These are phyloP conservation scores for Chrysaora quinquecirrha DNA, from an alignment of 30 jellyfish, hydroid and myxozoan species.

Conservation along the genomic window DNA sequence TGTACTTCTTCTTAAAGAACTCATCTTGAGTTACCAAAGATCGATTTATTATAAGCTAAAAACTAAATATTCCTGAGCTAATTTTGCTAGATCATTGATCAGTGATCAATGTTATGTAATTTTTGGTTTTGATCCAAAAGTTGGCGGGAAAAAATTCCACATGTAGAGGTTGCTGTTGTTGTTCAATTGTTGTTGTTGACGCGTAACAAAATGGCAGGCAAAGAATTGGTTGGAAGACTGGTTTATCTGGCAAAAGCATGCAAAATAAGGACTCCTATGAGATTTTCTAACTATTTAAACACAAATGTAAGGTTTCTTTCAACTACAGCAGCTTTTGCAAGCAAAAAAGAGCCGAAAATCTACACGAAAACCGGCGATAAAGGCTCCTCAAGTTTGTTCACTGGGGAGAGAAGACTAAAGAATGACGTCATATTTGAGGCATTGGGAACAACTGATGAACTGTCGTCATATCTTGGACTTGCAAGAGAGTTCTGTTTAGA, in stretches of 20 bases:
- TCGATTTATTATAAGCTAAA: no score
- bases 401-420: slow-evolving; percentile 91
- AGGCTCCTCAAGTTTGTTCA: slow-evolving; percentile 88
- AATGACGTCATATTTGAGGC: slow-evolving; percentile 87
- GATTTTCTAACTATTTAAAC: not conserved
- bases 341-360: slow-evolving; percentile 43
- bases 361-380: slow-evolving; percentile 89
- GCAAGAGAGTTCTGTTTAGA: slow-evolving; percentile 83
- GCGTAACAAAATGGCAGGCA: not conserved
- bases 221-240: no score
- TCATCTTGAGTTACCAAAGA: no score
- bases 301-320: not conserved
- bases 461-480: slow-evolving; percentile 81
- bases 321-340: not conserved
- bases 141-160: not conserved
- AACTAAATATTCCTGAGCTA: no score
- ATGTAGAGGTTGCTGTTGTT: not conserved
- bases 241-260: no score
- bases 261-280: not conserved
- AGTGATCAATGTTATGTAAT: no score
- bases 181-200: not conserved
- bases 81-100: no score
- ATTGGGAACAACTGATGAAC: slow-evolving; percentile 90
- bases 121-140: no score
- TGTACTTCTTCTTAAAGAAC: not conserved